A percentile compares a stretch with the other conserved stretches of the same genome.
phyloP scores from a whole-genome alignment of 2,113 vertebrate genomes.

The Microtus montanus region DNA sequence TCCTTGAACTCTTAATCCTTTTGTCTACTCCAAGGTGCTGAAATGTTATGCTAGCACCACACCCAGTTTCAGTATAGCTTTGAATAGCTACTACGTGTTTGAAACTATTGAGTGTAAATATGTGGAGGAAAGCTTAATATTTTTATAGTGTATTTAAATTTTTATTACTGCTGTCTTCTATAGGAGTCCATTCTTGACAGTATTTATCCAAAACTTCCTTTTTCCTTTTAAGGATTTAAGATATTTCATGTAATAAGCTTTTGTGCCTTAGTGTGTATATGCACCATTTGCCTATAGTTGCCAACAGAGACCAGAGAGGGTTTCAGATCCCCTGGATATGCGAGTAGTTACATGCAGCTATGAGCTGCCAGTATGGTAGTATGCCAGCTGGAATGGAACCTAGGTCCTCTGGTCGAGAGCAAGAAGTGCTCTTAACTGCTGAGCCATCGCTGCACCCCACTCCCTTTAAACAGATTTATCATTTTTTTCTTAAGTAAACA shows the following conservation, averaged over 20 bases:
- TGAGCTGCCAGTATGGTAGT: not conserved
- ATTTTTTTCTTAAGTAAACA: not conserved
- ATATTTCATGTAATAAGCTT: not conserved
- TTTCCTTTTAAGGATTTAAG: not conserved
- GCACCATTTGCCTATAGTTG: not conserved
- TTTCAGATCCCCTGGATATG: not conserved
- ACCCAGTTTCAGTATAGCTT: not conserved
- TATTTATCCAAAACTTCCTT: conserved; percentile 46
- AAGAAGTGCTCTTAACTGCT: not conserved
- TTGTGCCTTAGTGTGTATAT: not conserved
- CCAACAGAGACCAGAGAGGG: not conserved
- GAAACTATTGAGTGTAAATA: not conserved
- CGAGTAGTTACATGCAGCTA: not conserved
- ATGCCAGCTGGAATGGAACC: no score
- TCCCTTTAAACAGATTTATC: not conserved
- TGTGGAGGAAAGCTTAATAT: not conserved
- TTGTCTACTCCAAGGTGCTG: not conserved
- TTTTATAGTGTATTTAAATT: conserved; percentile 3
- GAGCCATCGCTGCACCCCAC: no score
- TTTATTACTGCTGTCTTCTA: not conserved
- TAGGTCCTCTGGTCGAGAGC: not conserved
- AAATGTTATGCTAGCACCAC: not conserved
- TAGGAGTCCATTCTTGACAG: not conserved
- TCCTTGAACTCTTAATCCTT: not conserved
- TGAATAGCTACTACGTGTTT: not conserved